Conservation (phyloP, 2,888 invertebrate species). For the Synanthedon formicaeformis region DNA sequence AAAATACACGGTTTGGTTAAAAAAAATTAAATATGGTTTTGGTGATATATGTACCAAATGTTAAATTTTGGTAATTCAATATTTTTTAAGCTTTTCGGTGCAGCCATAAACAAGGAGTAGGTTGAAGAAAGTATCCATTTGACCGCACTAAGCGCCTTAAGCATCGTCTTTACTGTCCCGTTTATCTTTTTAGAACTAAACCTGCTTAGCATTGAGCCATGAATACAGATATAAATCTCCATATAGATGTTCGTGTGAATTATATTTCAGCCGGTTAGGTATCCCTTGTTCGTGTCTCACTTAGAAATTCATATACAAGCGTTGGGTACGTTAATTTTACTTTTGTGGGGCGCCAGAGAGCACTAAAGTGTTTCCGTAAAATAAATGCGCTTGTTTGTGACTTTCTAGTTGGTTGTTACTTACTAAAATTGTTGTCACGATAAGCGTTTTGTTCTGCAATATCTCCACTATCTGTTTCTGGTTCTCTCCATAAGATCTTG, state of each 20-base stretch:
- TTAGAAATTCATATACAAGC: slow-evolving; percentile 21
- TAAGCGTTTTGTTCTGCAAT: slow-evolving; percentile 90
- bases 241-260: slow-evolving; percentile 23
- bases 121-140: too few relatives aligned
- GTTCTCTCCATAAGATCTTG: slow-evolving; percentile 85
- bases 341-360: slow-evolving; percentile 34
- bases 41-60: too few relatives aligned
- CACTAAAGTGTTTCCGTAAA: slow-evolving; percentile 29
- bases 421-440: slow-evolving; percentile 92
- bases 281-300: slow-evolving; percentile 23
- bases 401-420: slow-evolving; percentile 38
- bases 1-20: too few relatives aligned
- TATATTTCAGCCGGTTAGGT: slow-evolving; percentile 24
- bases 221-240: slow-evolving; percentile 23
- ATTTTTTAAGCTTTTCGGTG: too few relatives aligned
- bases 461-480: slow-evolving; percentile 90
- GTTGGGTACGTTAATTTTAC: slow-evolving; percentile 38
- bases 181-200: not conserved
- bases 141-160: too few relatives aligned
- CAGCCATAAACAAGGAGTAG: too few relatives aligned
- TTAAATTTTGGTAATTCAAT: too few relatives aligned
- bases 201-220: slow-evolving; percentile 15
- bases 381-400: slow-evolving; percentile 22
- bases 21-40: too few relatives aligned
- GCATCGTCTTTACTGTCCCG: too few relatives aligned